Evolutionary conservation across 2,888 invertebrate genomes (phyloP), one percentile per base, ranked within the genome.

Genomic region (Xylophagus ater): DNA sequence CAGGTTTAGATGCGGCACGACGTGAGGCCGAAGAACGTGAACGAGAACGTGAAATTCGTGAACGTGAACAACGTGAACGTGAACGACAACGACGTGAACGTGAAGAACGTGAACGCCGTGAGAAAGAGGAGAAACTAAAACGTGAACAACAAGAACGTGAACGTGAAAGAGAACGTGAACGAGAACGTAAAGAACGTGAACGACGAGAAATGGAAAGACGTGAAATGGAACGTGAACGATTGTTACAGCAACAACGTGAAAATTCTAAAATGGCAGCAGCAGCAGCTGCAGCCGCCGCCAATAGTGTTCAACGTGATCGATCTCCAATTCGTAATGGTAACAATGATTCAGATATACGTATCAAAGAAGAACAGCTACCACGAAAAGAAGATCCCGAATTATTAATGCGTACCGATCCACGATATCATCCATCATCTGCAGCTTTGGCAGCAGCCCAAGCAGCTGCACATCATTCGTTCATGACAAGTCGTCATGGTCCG

Each of bases 321-420:
- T 86, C 86, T 5, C 87, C 87, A 4, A 64, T 85, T 37, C 71
- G 86, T 19, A 84, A 81, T 57, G 82, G 82, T 6, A 59, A 62
- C 41, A n/a, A n/a, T n/a, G 65, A 63, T 37, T 65, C 69, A 39
- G 72, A 73, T 21, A 50, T 60, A 37, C 56, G 60, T 48, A 67
- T 77, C 2, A 78, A 79, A 51, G 78, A 78, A 50, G 78, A 78
- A 49, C 72, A 74, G 10, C 66, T 76, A 31, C 67, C 68, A 38
- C 72, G 74, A 20, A 56, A 62, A 36, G 64, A 66, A 18, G 67
- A 68, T 38, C 60, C 60, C 41, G 73, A 74, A 44, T 60, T 71
- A 12, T 62, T 73, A 51, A 65, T 72, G 51, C 56, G 63, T 43
- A 54, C 53, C 2, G 72, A 72, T 53, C 69, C 70, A 4, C 68